phyloP scores from a whole-genome alignment of 2,797 vertebrate species.

The Oreortyx pictus region DNA sequence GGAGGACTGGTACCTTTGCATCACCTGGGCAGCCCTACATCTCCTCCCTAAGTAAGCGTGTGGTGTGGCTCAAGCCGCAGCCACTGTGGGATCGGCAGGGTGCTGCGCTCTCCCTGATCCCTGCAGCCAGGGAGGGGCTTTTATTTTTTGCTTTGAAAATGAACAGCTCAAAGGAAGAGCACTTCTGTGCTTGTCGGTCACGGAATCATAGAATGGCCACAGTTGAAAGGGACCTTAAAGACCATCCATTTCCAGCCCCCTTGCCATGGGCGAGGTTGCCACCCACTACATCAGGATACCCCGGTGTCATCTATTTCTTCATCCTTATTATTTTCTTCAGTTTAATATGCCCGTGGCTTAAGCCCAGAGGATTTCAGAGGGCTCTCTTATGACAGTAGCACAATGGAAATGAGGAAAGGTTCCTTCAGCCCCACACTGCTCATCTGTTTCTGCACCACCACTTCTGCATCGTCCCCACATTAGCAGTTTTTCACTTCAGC shows the following conservation, averaged over 20 bases:
- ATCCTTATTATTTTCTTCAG: neutral
- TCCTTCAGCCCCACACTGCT: neutral
- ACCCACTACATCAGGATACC: too few relatives aligned
- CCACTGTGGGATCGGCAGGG: fast-evolving
- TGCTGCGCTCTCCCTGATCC: fast-evolving
- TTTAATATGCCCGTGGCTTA: neutral
- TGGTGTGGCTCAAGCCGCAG: neutral
- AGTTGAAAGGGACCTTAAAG: too few relatives aligned
- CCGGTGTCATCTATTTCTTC: neutral
- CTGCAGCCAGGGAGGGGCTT: fast-evolving
- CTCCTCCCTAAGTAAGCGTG: neutral
- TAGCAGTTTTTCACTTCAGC: neutral
- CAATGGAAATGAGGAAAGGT: fast-evolving
- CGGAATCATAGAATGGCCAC: too few relatives aligned
- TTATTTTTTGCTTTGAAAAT: neutral
- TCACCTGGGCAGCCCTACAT: neutral
- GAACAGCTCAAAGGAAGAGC: neutral
- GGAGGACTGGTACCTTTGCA: neutral
- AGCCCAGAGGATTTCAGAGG: neutral
- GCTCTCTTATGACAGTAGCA: neutral
- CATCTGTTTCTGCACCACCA: neutral
- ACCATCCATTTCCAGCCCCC: too few relatives aligned
- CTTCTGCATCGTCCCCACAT: neutral
- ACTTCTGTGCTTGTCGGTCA: neutral
- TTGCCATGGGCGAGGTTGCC: too few relatives aligned